Conservation (phyloP, 2,797 vertebrate species). For the Pristis pectinata region DNA sequence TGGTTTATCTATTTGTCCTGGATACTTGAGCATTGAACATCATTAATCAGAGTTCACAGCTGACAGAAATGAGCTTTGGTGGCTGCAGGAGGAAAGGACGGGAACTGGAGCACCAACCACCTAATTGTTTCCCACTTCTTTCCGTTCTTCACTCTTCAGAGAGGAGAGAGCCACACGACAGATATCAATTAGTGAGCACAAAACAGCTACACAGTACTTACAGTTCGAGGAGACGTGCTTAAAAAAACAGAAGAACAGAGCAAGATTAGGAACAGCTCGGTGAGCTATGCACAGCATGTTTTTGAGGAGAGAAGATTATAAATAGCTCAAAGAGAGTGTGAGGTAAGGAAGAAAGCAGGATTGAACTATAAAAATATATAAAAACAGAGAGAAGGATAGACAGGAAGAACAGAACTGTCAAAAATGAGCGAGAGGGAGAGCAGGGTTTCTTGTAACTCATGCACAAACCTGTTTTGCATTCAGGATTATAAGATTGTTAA, state of each 20-base stretch:
- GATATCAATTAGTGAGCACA: background rate
- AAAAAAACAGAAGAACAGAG: background rate
- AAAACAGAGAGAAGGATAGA: background rate
- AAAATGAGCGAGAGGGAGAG: no score
- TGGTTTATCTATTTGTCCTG: background rate
- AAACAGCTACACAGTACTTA: background rate
- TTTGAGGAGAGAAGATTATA: background rate
- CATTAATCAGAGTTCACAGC: background rate
- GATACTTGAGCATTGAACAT: background rate
- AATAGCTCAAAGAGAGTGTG: no score
- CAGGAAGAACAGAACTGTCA: background rate
- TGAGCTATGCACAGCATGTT: background rate
- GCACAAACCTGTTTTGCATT: constrained; percentile 23
- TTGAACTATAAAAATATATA: background rate
- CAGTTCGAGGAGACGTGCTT: background rate
- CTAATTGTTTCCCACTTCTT: background rate
- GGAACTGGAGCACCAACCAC: background rate
- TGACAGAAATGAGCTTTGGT: background rate
- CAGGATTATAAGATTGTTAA: constrained; percentile 8
- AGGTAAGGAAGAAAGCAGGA: no score
- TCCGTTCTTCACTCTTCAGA: background rate
- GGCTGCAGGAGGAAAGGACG: background rate
- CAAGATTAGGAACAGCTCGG: background rate
- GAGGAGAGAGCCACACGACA: background rate
- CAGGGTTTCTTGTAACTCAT: background rate